A percentile compares a stretch with the other conserved stretches of the same genome.
Evolutionary conservation across 2,113 vertebrate species (phyloP).

Genomic region (Grallaria varia): DNA sequence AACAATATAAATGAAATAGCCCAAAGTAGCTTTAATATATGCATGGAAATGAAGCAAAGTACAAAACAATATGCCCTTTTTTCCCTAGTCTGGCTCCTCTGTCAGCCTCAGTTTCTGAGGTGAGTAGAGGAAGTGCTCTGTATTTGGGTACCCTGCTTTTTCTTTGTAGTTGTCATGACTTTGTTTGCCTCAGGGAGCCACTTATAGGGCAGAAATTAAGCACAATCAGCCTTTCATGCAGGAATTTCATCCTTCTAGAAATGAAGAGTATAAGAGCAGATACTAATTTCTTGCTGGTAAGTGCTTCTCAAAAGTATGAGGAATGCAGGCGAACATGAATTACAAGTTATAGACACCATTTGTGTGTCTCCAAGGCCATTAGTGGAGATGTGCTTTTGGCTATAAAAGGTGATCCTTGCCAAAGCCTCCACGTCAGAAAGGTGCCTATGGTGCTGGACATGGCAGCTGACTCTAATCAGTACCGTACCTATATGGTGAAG

Average conservation of each 20-base stretch:
- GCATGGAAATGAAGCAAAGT: neutral
- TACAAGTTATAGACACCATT: neutral
- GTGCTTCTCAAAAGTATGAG: neutral
- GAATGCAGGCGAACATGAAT: neutral
- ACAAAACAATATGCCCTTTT: neutral
- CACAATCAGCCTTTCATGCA: neutral
- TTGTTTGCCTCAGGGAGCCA: constrained; percentile 27
- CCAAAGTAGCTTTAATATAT: neutral
- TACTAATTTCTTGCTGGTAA: neutral
- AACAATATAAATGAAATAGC: neutral
- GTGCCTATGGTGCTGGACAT: neutral
- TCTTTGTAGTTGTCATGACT: neutral
- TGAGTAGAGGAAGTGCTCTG: neutral
- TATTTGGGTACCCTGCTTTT: neutral
- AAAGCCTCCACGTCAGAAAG: neutral
- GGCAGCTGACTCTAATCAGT: neutral
- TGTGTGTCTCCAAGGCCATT: rapidly evolving
- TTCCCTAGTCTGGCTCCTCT: neutral
- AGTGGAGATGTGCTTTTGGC: neutral
- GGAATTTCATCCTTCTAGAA: neutral
- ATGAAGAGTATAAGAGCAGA: neutral
- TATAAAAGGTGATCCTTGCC: neutral
- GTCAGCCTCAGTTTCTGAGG: neutral
- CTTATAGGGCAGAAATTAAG: constrained; percentile 29
- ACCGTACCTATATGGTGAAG: neutral